Evolutionary conservation across 1,140 invertebrate species (phyloP).

Genomic region (Magallana ariakensis): DNA sequence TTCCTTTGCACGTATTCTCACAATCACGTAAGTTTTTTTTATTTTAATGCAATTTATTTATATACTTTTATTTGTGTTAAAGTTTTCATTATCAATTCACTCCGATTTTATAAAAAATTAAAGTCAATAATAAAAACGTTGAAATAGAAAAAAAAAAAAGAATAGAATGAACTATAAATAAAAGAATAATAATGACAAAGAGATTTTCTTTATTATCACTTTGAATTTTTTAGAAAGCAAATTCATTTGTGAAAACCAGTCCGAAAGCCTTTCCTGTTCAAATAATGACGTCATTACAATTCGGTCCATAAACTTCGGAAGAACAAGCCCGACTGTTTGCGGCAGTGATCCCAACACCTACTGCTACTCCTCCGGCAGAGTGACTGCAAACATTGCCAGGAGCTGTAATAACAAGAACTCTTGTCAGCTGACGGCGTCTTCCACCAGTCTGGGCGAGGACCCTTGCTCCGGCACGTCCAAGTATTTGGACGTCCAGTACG

Average conservation of each 20-base stretch:
- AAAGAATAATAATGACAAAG: too few species aligned
- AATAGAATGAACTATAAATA: too few species aligned
- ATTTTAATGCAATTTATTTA: not conserved
- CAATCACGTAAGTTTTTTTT: constrained; percentile 1
- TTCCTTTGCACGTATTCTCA: not conserved
- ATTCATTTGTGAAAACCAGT: constrained; percentile 54
- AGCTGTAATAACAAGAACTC: constrained; percentile 53
- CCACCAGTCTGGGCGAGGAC: constrained; percentile 45
- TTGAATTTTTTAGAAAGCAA: constrained; percentile 34
- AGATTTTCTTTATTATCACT: not conserved
- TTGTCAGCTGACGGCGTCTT: constrained; percentile 47
- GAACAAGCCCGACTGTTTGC: constrained; percentile 50
- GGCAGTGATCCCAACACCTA: constrained; percentile 42
- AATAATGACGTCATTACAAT: constrained; percentile 45
- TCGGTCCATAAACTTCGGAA: constrained; percentile 55
- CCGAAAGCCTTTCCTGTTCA: constrained; percentile 45
- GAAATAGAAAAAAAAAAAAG: too few species aligned
- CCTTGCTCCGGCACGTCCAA: constrained; percentile 52
- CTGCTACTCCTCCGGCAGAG: constrained; percentile 56
- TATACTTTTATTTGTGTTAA: too few species aligned
- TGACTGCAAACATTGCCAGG: constrained; percentile 44
- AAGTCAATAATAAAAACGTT: too few species aligned
- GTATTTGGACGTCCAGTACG: constrained; percentile 55
- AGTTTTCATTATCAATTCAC: too few species aligned
- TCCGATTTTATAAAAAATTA: too few species aligned